Evolutionary conservation across 2,888 invertebrate genomes (phyloP), one percentile per base, ranked within the genome.

Genomic region (Tineola bisselliella): DNA sequence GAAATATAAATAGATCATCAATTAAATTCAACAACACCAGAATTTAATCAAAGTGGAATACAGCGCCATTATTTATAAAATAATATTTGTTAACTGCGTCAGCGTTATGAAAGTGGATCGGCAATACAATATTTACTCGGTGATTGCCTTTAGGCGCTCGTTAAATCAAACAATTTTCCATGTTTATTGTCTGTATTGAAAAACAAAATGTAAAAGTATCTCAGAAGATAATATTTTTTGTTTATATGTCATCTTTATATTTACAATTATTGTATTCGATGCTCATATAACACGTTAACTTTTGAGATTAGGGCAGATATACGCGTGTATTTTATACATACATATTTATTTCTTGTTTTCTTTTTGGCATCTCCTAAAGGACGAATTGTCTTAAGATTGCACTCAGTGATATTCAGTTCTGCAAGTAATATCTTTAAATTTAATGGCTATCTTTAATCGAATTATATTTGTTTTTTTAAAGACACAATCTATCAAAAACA

Each of bases 131-230:
- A 70, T 73, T 72, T 70, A 66, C 69, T 63, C 66, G 61, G 62
- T 67, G 68, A 71, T 69, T 71, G 70, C 73, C 67, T 70, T 67
- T 63, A 67, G 66, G 64, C 68, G 64, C 66, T 66, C 66, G 64
- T 71, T 69, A 70, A 68, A 72, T 70, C 72, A 71, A 67, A 69
- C 69, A 67, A 64, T 67, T 58, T 58, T 33, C 33, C 58, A 58
- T 58, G 33, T 58, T 59, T 65, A 66, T 67, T 69, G 66, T 69
- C 67, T 69, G 64, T 52, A 61, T 58, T 58, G 54, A 43, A 61
- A 54, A 38, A 54, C 52, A 31, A 52, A 54, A 25, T 54, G 19
- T 54, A 19, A 25, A 18, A 12, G 25, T 54, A 61, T 38, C 38
- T n/a, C 38, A 60, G 44, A 60, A 63, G 61, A 63, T 67, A 63